Base-by-base conservation (phyloP, 2,888 invertebrate genomes). In the Candidula unifasciata region DNA sequence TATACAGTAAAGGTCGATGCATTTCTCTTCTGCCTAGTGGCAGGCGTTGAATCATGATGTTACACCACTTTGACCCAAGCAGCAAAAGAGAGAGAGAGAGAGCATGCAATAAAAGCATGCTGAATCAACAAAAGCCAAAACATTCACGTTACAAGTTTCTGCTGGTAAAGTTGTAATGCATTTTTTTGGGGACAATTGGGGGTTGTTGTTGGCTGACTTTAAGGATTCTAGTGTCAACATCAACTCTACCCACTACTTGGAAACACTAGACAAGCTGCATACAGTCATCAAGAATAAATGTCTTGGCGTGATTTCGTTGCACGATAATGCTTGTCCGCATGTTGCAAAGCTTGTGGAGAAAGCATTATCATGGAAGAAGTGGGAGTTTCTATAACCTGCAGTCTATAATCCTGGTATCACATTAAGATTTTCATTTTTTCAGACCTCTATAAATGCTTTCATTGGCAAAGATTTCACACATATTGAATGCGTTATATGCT, bases 51-150 rank as follows among this genome's bases (percentile, higher is more conserved):
- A 44, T 44, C 57, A 35, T 27, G 27, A 8, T 52, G 30, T 24
- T n/a, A n/a, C n/a, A 74, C 68, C 68, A 68, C 68, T 68, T 33
- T 30, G 68, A 68, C 8, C 68, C 18, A 18, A 16, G 68, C 68
- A 68, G 68, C 30, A 30, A 68, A 68, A 33, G 8, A 33, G 68
- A 33, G 16, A 68, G 33, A 33, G 8, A 33, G 68, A 33, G 16
- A 68, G 33, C 10, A 33, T 68, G 33, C 30, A 68, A 68, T 68
- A 33, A 16, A 68, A 68, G 16, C 21, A 68, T 68, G 13, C 30
- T 33, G 68, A 16, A 33, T 68, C 68, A 68, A 13, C 30, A 68
- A 68, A 68, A 33, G 10, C 30, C 33, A 35, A 74, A 52, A 54
- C 30, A 68, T 33, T 68, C 33, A 68, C 3, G 33, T 27, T 33